Conservation (phyloP, 2,888 invertebrate genomes). For the Ormyrus labotus region DNA sequence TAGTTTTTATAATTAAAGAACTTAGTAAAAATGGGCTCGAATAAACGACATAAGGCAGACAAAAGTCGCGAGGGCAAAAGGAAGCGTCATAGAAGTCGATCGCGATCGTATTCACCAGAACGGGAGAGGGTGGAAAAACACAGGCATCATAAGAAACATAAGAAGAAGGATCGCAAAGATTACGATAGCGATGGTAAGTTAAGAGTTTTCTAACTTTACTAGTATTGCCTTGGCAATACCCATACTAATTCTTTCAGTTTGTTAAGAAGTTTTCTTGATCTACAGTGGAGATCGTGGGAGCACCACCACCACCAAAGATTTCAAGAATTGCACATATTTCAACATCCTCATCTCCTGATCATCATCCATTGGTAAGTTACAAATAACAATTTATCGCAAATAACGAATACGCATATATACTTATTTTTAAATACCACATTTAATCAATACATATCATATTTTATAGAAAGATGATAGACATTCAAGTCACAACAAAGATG, state of each 20-base stretch:
- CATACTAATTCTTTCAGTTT: constrained; percentile 52
- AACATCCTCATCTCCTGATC: constrained; percentile 71
- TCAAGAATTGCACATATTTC: constrained; percentile 69
- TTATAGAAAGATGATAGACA: constrained; percentile 25
- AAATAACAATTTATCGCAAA: background rate
- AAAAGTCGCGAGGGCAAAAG: constrained; percentile 80
- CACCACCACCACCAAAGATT: constrained; percentile 75
- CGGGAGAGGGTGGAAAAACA: constrained; percentile 72
- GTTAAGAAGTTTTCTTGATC: constrained; percentile 55
- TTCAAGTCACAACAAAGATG: constrained; percentile 32
- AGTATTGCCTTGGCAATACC: constrained; percentile 6
- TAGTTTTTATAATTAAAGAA: no score
- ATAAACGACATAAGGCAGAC: constrained; percentile 82
- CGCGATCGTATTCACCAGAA: constrained; percentile 76
- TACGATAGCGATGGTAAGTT: constrained; percentile 74
- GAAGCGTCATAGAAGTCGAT: constrained; percentile 81
- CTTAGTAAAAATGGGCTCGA: constrained; percentile 80
- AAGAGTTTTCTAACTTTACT: background rate
- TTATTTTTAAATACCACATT: background rate
- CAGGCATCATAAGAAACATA: constrained; percentile 74
- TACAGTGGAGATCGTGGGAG: constrained; percentile 72
- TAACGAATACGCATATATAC: background rate
- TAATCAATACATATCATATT: background rate
- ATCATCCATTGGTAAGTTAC: constrained; percentile 60
- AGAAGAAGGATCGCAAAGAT: constrained; percentile 73